Evolutionary conservation across 2,797 vertebrate genomes (phyloP).

Genomic region (Tolypeutes matacus): DNA sequence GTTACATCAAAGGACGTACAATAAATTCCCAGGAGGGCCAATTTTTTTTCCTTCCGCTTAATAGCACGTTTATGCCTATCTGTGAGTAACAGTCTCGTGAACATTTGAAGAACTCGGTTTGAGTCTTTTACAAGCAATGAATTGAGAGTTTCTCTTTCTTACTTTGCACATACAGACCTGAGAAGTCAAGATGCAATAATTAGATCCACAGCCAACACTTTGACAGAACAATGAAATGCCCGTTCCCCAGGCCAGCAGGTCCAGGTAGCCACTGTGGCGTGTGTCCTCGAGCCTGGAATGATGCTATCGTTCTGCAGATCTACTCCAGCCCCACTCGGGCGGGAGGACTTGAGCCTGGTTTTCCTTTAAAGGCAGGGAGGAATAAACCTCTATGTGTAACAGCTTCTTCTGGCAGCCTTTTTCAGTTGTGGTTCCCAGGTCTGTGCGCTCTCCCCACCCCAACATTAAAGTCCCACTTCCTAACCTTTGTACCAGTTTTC

Average conservation of each 20-base stretch:
- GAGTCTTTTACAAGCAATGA: slow-evolving; percentile 10
- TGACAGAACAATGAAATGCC: slow-evolving; percentile 84
- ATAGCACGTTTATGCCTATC: slow-evolving; percentile 93
- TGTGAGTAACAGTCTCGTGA: slow-evolving; percentile 92
- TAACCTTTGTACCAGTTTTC: slow-evolving; percentile 1
- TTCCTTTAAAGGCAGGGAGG: neutral
- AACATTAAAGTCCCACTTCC: neutral
- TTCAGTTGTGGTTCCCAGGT: neutral
- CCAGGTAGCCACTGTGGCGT: neutral
- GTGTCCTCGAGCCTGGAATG: neutral
- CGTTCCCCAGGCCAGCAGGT: neutral
- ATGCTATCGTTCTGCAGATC: neutral
- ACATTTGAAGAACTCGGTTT: slow-evolving; percentile 82
- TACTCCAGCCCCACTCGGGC: neutral
- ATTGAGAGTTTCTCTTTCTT: slow-evolving; percentile 51
- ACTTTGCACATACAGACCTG: slow-evolving; percentile 16
- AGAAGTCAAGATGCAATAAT: slow-evolving; percentile 27
- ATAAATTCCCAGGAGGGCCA: slow-evolving; percentile 90
- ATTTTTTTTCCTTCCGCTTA: slow-evolving; percentile 89
- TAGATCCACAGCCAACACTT: slow-evolving; percentile 87
- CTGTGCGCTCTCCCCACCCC: neutral
- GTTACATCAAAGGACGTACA: slow-evolving; percentile 95
- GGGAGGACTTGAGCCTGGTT: neutral
- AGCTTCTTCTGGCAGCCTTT: neutral
- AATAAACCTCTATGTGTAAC: neutral